Conservation (phyloP, 2,113 vertebrate species). For the Caranx ignobilis region DNA sequence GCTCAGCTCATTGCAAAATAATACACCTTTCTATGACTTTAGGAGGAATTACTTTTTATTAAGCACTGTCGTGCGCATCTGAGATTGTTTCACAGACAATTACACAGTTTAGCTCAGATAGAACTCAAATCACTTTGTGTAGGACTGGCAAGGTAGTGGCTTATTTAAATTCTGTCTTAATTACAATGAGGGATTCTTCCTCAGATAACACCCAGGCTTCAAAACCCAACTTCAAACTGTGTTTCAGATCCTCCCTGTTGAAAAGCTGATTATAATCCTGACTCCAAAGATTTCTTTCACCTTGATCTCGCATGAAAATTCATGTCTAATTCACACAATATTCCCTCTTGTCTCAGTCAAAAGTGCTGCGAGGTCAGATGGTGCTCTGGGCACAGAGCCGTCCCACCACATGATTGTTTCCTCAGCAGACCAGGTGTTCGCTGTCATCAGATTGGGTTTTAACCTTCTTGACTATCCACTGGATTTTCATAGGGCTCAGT, state of each 20-base stretch:
- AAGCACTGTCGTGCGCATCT: slow-evolving; percentile 26
- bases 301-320: slow-evolving; percentile 32
- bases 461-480: not conserved
- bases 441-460: not conserved
- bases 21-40: slow-evolving; percentile 19
- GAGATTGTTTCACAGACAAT: slow-evolving; percentile 41
- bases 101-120: slow-evolving; percentile 32
- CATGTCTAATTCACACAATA: not conserved
- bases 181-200: slow-evolving; percentile 31
- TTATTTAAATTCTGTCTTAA: slow-evolving; percentile 42
- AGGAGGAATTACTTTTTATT: slow-evolving; percentile 17
- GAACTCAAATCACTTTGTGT: slow-evolving; percentile 27
- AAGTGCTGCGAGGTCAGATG: not conserved
- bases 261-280: slow-evolving; percentile 12
- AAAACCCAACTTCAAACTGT: slow-evolving; percentile 10
- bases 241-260: slow-evolving; percentile 9
- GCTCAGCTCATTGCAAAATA: slow-evolving; percentile 38
- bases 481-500: not conserved
- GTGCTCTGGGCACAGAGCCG: not conserved
- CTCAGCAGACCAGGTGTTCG: slow-evolving; percentile 5
- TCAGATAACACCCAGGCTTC: slow-evolving; percentile 15
- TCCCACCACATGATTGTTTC: not conserved
- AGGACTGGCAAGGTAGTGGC: not conserved
- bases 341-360: not conserved
- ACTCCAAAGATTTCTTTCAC: slow-evolving; percentile 22